These are phyloP conservation scores for Pristionchus mayeri DNA, from an alignment of 2,888 invertebrate species.

Conservation along the genomic window DNA sequence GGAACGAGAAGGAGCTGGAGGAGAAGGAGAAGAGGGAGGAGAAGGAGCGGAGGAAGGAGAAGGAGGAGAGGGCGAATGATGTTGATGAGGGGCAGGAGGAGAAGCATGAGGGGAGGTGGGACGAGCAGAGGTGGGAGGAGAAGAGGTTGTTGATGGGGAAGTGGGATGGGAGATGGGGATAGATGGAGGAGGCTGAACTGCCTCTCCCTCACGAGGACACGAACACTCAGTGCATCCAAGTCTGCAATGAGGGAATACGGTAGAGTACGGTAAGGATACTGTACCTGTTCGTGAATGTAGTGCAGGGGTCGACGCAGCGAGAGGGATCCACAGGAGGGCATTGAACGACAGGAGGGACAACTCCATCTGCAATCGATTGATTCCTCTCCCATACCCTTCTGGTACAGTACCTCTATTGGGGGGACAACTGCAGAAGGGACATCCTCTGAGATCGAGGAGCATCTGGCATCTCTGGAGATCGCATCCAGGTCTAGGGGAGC, in stretches of 20 bases:
- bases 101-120: slow-evolving; percentile 39
- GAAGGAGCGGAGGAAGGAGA: slow-evolving; percentile 44
- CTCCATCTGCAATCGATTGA: slow-evolving; percentile 1
- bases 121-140: slow-evolving; percentile 49
- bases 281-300: slow-evolving; percentile 69
- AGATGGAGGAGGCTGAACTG: slow-evolving; percentile 44
- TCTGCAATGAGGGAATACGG: not conserved
- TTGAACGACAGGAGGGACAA: slow-evolving; percentile 38
- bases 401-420: slow-evolving; percentile 54
- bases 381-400: not conserved
- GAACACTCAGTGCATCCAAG: slow-evolving; percentile 49
- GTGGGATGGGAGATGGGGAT: slow-evolving; percentile 45
- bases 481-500: slow-evolving; percentile 66
- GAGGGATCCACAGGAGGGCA: slow-evolving; percentile 71
- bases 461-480: slow-evolving; percentile 71
- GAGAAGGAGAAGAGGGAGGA: slow-evolving; percentile 36
- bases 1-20: slow-evolving; percentile 6
- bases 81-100: slow-evolving; percentile 30
- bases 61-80: slow-evolving; percentile 47
- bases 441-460: slow-evolving; percentile 72
- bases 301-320: slow-evolving; percentile 74
- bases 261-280: not conserved
- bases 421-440: slow-evolving; percentile 74
- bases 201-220: slow-evolving; percentile 29
- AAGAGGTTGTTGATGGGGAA: slow-evolving; percentile 52